These are phyloP conservation scores for Onychostoma macrolepis DNA, from an alignment of 2,113 vertebrate species.

Conservation along the genomic window DNA sequence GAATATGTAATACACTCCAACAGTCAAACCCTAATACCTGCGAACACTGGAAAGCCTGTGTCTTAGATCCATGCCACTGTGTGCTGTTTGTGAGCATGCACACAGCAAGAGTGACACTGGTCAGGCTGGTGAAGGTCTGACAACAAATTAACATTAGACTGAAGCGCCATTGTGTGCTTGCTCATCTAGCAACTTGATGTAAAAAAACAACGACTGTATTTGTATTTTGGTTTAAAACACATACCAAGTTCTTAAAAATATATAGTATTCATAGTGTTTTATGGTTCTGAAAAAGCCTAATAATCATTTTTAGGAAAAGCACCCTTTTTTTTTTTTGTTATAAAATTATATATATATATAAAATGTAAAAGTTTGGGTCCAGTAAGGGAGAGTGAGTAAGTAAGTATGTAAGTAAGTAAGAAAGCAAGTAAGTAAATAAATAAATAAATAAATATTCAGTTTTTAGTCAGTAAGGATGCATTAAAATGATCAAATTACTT, in stretches of 20 bases:
- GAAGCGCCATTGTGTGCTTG: neutral
- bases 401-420: no score
- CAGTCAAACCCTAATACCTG: slow-evolving; percentile 39
- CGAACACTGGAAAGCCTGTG: slow-evolving; percentile 53
- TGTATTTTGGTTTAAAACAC: neutral
- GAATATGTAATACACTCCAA: slow-evolving; percentile 55
- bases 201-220: neutral
- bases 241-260: neutral
- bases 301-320: neutral
- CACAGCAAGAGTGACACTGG: slow-evolving; percentile 21
- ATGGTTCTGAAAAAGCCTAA: neutral
- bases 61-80: slow-evolving; percentile 2
- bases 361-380: neutral
- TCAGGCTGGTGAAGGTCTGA: neutral
- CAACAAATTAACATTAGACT: neutral
- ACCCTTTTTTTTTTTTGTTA: neutral
- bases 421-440: no score
- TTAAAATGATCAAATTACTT: no score
- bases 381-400: neutral
- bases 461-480: no score
- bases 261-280: neutral
- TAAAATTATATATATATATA: neutral
- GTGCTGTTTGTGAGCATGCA: slow-evolving; percentile 52
- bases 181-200: neutral
- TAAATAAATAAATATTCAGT: no score